A percentile compares a stretch with the other conserved stretches of the same genome.
phyloP scores from a whole-genome alignment of 1,140 invertebrate genomes.

The Orussus abietinus region DNA sequence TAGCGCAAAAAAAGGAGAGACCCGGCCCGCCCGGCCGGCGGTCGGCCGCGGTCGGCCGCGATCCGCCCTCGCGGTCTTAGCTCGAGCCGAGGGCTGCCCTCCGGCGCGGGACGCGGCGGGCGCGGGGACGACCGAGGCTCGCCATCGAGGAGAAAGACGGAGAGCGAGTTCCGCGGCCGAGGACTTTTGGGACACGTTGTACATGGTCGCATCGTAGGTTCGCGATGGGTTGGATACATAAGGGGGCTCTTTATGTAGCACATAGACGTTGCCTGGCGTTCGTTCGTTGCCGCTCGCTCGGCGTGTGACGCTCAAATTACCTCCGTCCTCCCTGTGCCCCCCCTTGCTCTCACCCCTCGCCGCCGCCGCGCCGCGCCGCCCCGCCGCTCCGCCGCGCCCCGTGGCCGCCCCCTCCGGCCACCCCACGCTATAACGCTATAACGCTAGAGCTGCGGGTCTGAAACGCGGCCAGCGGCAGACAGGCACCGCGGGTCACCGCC shows the following conservation, averaged over 20 bases:
- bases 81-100: too few relatives aligned
- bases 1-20: too few relatives aligned
- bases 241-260: constrained; percentile 50
- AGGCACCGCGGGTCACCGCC: constrained; percentile 34
- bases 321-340: constrained; percentile 27
- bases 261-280: constrained; percentile 46
- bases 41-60: too few relatives aligned
- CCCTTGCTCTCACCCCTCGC: neutral
- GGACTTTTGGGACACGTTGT: constrained; percentile 44
- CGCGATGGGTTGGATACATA: constrained; percentile 46
- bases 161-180: too few relatives aligned
- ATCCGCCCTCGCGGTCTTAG: too few relatives aligned
- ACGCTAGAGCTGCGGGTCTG: constrained; percentile 26
- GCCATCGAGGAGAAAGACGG: too few relatives aligned
- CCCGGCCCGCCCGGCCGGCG: too few relatives aligned
- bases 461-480: constrained; percentile 35
- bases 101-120: too few relatives aligned
- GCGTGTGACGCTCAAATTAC: constrained; percentile 53
- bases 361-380: constrained; percentile 3
- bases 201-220: constrained; percentile 43
- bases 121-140: too few relatives aligned
- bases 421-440: constrained; percentile 24
- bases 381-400: constrained; percentile 6
- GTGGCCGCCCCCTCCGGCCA: constrained; percentile 6
- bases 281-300: constrained; percentile 44